Conservation (phyloP, 2,888 invertebrate species). For the Troilus luridus region DNA sequence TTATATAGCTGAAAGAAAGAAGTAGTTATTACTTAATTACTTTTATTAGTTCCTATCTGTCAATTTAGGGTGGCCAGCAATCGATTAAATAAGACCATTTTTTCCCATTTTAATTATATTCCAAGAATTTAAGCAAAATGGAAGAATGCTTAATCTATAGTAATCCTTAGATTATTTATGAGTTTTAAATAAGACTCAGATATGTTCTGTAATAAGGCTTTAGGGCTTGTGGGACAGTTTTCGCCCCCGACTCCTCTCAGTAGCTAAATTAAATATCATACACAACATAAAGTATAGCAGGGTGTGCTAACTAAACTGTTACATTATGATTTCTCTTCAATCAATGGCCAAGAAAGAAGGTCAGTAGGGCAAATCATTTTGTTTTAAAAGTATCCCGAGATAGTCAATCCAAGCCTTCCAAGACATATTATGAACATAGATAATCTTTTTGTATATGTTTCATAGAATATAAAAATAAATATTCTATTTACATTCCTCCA, state of each 20-base stretch:
- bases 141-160: too few species aligned
- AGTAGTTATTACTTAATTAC: neutral
- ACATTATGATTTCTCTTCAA: neutral
- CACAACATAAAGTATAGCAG: neutral
- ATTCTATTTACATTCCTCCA: neutral
- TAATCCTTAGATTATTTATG: too few species aligned
- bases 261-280: neutral
- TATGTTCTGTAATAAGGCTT: neutral
- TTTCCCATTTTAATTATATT: too few species aligned
- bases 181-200: neutral
- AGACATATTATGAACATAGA: neutral
- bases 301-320: neutral
- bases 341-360: neutral
- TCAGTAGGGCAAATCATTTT: neutral
- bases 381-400: neutral
- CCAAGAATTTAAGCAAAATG: neutral
- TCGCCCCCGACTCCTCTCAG: neutral
- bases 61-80: neutral
- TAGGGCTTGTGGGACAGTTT: neutral
- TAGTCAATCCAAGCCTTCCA: neutral
- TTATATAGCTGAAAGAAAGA: neutral
- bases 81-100: neutral
- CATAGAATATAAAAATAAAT: neutral
- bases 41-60: neutral
- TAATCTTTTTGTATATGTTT: neutral